phyloP scores from a whole-genome alignment of 2,797 vertebrate genomes.

The Lagocephalus sceleratus region DNA sequence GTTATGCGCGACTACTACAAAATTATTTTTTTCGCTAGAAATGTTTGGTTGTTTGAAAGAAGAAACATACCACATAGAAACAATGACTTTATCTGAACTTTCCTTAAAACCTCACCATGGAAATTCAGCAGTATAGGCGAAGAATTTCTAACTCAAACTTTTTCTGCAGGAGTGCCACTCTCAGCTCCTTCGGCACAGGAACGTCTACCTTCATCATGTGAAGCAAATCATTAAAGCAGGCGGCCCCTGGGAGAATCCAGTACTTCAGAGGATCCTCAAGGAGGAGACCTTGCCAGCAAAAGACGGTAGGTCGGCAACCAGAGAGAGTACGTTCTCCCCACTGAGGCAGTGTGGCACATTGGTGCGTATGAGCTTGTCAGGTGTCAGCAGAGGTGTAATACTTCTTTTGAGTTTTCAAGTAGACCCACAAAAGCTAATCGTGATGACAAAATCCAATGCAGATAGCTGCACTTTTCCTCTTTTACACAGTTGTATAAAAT shows the following conservation, averaged over 20 bases:
- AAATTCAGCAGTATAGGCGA: background rate
- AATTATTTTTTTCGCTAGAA: no score
- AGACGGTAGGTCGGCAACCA: conserved; percentile 73
- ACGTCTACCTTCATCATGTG: conserved; percentile 88
- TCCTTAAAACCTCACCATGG: background rate
- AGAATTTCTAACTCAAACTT: background rate
- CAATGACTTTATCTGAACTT: background rate
- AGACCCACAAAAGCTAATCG: no score
- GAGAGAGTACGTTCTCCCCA: background rate
- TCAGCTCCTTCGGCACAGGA: conserved; percentile 87
- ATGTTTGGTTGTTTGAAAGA: no score
- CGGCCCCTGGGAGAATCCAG: conserved; percentile 93
- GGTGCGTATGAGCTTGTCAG: no score
- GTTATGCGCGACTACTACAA: no score
- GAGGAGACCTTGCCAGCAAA: conserved; percentile 80
- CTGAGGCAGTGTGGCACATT: background rate
- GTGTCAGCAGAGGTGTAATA: no score
- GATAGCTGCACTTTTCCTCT: background rate
- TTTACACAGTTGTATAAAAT: background rate
- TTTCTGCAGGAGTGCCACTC: conserved; percentile 85
- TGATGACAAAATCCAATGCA: no score
- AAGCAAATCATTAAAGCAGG: conserved; percentile 92
- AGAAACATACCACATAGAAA: no score
- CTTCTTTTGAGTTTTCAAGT: no score
- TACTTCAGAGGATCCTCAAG: conserved; percentile 91